Evolutionary conservation across 2,797 vertebrate genomes (phyloP).

Genomic region (Urocyon cinereoargenteus): DNA sequence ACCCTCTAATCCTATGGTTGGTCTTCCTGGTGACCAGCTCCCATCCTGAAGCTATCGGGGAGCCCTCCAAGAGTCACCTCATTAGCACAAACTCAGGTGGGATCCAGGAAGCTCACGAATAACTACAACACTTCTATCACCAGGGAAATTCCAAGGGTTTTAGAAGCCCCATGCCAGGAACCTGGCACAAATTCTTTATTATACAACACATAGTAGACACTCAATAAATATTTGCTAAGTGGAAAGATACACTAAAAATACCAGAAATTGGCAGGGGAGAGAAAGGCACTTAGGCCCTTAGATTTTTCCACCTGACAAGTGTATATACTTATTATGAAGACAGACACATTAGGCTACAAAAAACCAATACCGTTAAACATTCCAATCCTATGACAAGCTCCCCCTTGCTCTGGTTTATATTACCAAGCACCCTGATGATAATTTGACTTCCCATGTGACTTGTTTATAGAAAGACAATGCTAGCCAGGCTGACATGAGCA

Average conservation of each 20-base stretch:
- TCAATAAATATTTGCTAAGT: constrained; percentile 61
- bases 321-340: not conserved
- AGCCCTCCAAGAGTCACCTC: not conserved
- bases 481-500: not conserved
- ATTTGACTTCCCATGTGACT: not conserved
- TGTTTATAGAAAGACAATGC: not conserved
- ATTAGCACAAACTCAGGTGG: not conserved
- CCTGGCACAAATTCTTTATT: constrained; percentile 9
- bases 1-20: not conserved
- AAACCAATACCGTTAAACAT: not conserved
- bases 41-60: not conserved
- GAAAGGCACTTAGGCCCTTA: not conserved
- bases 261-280: constrained; percentile 2
- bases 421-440: not conserved
- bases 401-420: not conserved
- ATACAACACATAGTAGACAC: not conserved
- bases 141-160: constrained; percentile 28
- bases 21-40: not conserved
- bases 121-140: not conserved
- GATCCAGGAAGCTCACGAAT: not conserved
- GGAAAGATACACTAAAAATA: constrained; percentile 15
- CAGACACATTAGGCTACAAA: not conserved
- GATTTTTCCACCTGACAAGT: not conserved
- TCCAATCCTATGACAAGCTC: not conserved
- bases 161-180: not conserved